Evolutionary conservation across 2,797 vertebrate species (phyloP).

Genomic region (Moxostoma hubbsi): DNA sequence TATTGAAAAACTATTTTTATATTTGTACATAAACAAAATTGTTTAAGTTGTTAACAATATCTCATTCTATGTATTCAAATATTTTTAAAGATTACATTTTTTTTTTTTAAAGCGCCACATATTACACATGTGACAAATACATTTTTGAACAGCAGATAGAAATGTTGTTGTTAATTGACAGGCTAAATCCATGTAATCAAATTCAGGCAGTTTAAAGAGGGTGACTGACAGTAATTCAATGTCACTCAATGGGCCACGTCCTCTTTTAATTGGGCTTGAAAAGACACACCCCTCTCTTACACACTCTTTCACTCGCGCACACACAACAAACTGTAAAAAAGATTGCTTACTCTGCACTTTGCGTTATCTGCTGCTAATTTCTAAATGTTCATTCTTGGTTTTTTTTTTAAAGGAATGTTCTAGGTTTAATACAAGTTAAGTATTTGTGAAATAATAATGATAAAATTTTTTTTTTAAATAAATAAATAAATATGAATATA

Average conservation of each 20-base stretch:
- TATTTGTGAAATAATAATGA: too few relatives aligned
- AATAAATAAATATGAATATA: too few relatives aligned
- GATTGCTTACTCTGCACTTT: not conserved
- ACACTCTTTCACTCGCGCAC: slow-evolving; percentile 1
- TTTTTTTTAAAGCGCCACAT: too few relatives aligned
- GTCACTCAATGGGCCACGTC: slow-evolving; percentile 63
- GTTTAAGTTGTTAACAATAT: not conserved
- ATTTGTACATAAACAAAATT: not conserved
- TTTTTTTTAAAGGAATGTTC: too few relatives aligned
- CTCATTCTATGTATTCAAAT: too few relatives aligned
- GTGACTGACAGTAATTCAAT: slow-evolving; percentile 53
- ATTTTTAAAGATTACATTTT: too few relatives aligned
- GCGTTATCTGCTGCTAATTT: not conserved
- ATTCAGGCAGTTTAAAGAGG: slow-evolving; percentile 42
- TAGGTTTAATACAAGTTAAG: too few relatives aligned
- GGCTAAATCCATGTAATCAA: slow-evolving; percentile 49
- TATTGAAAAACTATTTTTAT: not conserved
- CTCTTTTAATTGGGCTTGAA: slow-evolving; percentile 63
- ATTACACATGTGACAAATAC: not conserved
- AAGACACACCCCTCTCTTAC: slow-evolving; percentile 11
- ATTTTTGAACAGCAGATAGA: slow-evolving; percentile 6
- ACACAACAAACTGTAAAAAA: not conserved
- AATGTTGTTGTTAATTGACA: slow-evolving; percentile 35
- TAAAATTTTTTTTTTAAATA: too few relatives aligned
- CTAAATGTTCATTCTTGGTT: too few relatives aligned